These are phyloP conservation scores for Torymus aiolomorphi DNA, from an alignment of 2,888 invertebrate species.

Conservation along the genomic window DNA sequence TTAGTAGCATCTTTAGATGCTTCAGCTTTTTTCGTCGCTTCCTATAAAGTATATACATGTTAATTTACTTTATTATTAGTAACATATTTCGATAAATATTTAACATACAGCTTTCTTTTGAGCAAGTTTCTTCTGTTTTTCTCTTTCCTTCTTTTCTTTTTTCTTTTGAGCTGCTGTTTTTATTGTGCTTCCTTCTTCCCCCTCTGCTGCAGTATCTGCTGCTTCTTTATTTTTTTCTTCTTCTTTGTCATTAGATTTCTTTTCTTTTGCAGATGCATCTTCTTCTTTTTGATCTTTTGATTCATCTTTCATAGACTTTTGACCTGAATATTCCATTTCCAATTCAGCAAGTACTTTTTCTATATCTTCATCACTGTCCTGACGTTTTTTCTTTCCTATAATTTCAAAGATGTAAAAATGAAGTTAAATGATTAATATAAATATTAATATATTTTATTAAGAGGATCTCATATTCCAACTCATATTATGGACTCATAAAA, in stretches of 20 bases:
- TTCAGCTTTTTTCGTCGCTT: conserved; percentile 66
- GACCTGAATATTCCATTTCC: conserved; percentile 86
- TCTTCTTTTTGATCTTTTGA: conserved; percentile 54
- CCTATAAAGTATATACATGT: conserved; percentile 61
- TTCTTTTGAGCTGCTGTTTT: conserved; percentile 92
- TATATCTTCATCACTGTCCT: conserved; percentile 84
- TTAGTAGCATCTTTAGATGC: conserved; percentile 68
- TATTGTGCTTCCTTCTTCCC: conserved; percentile 78
- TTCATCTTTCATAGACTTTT: conserved; percentile 75
- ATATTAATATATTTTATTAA: too few relatives aligned
- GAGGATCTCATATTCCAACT: too few relatives aligned
- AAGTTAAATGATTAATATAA: too few relatives aligned
- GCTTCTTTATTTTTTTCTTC: conserved; percentile 58
- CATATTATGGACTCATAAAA: too few relatives aligned
- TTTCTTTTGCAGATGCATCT: conserved; percentile 53
- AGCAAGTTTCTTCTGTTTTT: conserved; percentile 85
- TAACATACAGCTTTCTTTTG: conserved; percentile 78
- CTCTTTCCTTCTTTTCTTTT: conserved; percentile 91
- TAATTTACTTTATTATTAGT: conserved; percentile 25
- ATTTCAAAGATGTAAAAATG: not conserved
- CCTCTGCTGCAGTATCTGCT: conserved; percentile 70
- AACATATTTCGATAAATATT: conserved; percentile 4
- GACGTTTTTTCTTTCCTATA: conserved; percentile 80
- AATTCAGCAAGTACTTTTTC: conserved; percentile 90
- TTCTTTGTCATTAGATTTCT: conserved; percentile 52